phyloP scores from a whole-genome alignment of 2,113 vertebrate genomes.

The Lonchura striata region DNA sequence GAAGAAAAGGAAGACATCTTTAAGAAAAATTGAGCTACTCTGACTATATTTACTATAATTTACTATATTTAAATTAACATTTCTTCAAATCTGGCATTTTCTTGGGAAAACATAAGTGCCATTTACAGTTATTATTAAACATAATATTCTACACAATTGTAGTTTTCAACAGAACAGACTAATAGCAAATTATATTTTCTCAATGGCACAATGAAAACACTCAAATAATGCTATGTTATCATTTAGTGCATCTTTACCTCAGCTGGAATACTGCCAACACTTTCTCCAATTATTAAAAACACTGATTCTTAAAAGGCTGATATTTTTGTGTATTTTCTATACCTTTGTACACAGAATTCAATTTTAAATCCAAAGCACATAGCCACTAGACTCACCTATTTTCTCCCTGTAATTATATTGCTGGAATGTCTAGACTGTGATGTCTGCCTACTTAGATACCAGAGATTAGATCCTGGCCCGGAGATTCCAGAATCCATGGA shows the following conservation, averaged over 20 bases:
- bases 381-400: not conserved
- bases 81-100: not conserved
- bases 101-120: not conserved
- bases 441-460: not conserved
- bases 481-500: not conserved
- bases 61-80: not conserved
- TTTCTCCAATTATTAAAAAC: not conserved
- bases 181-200: not conserved
- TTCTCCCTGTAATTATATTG: not conserved
- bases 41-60: not conserved
- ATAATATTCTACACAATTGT: not conserved
- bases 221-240: not conserved
- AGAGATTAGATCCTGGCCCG: not conserved
- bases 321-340: not conserved
- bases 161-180: not conserved
- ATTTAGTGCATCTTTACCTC: not conserved
- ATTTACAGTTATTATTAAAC: not conserved
- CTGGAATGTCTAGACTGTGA: rapidly evolving
- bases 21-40: not conserved
- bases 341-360: not conserved
- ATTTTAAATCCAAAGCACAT: not conserved
- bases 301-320: not conserved
- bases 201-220: not conserved
- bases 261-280: not conserved
- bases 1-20: not conserved